These are phyloP conservation scores for Oreochromis spilurus DNA, from an alignment of 2,113 vertebrate species.

Conservation along the genomic window DNA sequence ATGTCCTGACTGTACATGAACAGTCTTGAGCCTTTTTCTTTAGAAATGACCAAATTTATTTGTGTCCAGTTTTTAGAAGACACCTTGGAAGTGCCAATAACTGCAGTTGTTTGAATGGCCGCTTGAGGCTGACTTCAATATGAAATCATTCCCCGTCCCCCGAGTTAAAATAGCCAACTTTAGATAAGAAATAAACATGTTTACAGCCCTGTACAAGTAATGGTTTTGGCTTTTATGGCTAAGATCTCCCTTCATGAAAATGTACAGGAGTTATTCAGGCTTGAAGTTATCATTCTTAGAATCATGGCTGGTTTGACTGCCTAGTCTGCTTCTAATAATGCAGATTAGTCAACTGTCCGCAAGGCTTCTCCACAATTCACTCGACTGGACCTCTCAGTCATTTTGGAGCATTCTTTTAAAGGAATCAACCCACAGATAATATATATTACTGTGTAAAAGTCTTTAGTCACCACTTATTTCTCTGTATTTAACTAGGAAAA, in stretches of 20 bases:
- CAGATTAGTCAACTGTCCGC: background rate
- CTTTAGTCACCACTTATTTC: background rate
- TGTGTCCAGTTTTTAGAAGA: background rate
- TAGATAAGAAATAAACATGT: background rate
- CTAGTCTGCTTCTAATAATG: background rate
- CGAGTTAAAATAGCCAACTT: background rate
- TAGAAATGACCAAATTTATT: background rate
- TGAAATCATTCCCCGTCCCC: background rate
- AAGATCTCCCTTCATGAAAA: background rate
- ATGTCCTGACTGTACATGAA: background rate
- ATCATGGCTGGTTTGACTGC: background rate
- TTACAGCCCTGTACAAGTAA: background rate
- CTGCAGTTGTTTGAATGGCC: background rate
- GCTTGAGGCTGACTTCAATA: background rate
- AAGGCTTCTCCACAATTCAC: background rate
- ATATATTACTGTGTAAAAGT: background rate
- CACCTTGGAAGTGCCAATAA: background rate
- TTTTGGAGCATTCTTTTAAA: background rate
- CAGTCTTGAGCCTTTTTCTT: rapidly evolving
- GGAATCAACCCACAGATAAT: background rate
- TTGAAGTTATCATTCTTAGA: background rate
- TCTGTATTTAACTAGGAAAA: background rate
- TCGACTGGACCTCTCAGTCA: too few relatives aligned
- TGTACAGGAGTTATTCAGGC: background rate
- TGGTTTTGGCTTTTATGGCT: background rate